Evolutionary conservation across 2,888 invertebrate genomes (phyloP).

Genomic region (Standfussiana lucernea): DNA sequence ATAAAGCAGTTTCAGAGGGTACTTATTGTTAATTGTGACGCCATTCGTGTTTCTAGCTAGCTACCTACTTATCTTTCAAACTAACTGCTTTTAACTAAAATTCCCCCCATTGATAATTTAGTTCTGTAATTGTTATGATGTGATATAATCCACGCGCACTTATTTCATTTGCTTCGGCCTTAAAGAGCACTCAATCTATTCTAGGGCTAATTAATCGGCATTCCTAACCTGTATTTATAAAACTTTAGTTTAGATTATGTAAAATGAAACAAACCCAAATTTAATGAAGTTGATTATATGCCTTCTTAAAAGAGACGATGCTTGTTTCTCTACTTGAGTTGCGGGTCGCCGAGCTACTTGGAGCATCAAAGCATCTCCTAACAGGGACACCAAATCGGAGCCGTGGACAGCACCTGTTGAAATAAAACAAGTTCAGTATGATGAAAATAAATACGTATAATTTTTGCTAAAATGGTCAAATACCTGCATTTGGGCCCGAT

Average conservation of each 20-base stretch:
- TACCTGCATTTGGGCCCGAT: no score
- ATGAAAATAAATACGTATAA: not conserved
- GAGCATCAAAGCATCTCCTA: slow-evolving; percentile 92
- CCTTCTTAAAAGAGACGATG: slow-evolving; percentile 80
- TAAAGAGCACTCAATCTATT: not conserved
- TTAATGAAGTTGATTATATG: slow-evolving; percentile 87
- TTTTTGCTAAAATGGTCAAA: not conserved
- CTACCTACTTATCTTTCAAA: not conserved
- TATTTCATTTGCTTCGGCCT: not conserved
- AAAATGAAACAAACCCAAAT: slow-evolving; percentile 80
- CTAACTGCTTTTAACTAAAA: not conserved
- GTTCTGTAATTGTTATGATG: no score
- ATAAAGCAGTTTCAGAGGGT: not conserved
- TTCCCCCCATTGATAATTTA: no score
- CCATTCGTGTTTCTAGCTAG: not conserved
- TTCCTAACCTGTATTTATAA: not conserved
- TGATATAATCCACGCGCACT: not conserved
- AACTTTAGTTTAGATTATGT: not conserved
- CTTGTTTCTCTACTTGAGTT: slow-evolving; percentile 90
- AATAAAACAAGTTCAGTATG: slow-evolving; percentile 7
- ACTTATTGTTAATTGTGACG: not conserved
- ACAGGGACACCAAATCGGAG: slow-evolving; percentile 92
- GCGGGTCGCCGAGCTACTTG: slow-evolving; percentile 92
- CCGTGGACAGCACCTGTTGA: slow-evolving; percentile 92
- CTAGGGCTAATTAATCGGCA: not conserved